Evolutionary conservation across 2,797 vertebrate species (phyloP), one percentile per base, ranked within the genome.

Genomic region (Pangasius djambal): DNA sequence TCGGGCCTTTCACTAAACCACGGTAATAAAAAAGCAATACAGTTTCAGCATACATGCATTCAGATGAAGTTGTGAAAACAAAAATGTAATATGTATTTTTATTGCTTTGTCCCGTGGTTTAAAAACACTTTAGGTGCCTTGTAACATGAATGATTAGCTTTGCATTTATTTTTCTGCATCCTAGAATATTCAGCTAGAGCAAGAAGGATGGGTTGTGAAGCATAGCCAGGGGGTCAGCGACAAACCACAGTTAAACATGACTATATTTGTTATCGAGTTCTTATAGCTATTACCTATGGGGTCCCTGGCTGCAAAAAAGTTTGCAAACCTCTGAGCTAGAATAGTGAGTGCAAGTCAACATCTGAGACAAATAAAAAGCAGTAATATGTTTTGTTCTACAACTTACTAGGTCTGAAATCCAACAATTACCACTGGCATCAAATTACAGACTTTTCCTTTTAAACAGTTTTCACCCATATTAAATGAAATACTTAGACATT

Each of bases 1-100:
- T 94, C 0, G 93, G 91, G 7, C 94, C 93, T 90, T 94, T 94
- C 70, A 91, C 98, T 99, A 89, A 69, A 89, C 40, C 70, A 81
- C 89, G 85, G 91, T 69, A 91, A 92, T 34, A 86, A 87, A 55
- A 50, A 50, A 86, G 28, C 69, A 86, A 75, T 72, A 74, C 22
- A 34, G 50, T 50, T 86, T 81, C 63, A 89, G 67, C 67, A 70
- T 22, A 83, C 57, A 44, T 18, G 52, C 86, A 74, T 74, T 83
- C 87, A 18, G 37, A 74, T 1, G 2, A 88, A 69, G 52, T n/a
- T 83, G 65, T 72, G 15, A 83, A 83, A 83, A 69, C 44, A 52
- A 85, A 85, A 50, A 87, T 55, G 44, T 52, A 52, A 55, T 55
- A 69, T 70, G 65, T 15, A 85, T 85, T 52, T 85, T 70, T 85